Evolutionary conservation across 1,140 invertebrate genomes (phyloP).

Genomic region (Bombus pascuorum): DNA sequence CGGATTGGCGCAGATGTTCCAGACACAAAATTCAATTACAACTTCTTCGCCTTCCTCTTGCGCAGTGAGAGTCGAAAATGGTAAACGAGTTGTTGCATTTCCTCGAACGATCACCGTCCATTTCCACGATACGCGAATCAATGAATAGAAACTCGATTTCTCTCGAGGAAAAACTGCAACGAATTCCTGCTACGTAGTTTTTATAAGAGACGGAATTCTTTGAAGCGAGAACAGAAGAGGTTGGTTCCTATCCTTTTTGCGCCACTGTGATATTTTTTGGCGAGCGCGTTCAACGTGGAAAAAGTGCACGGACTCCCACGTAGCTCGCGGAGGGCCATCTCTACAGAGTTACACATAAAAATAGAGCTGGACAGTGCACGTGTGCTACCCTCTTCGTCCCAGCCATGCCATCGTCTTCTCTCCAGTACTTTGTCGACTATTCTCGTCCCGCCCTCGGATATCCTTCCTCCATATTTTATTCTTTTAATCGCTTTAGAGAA

Average conservation of each 20-base stretch:
- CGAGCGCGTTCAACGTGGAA: not conserved
- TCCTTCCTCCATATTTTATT: conserved; percentile 18
- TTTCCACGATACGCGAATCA: not conserved
- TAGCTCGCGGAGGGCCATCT: conserved; percentile 54
- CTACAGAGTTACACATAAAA: conserved; percentile 60
- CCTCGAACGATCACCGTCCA: not conserved
- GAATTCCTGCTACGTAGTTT: no score
- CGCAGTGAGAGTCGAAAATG: conserved; percentile 8
- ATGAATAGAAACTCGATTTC: not conserved
- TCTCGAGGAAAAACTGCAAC: not conserved
- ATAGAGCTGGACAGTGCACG: conserved; percentile 61
- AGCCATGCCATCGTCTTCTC: not conserved
- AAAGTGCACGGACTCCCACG: conserved; percentile 48
- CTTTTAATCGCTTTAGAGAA: not conserved
- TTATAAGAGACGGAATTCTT: no score
- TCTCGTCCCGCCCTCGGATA: conserved; percentile 39
- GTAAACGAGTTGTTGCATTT: not conserved
- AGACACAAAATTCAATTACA: conserved; percentile 38
- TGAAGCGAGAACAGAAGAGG: not conserved
- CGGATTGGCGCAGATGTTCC: conserved; percentile 2
- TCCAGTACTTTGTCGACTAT: conserved; percentile 46
- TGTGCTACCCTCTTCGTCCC: conserved; percentile 26
- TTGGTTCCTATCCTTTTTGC: not conserved
- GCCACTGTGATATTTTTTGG: conserved; percentile 1
- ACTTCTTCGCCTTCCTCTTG: not conserved